These are phyloP conservation scores for Cantharis flavilabris DNA, from an alignment of 2,888 invertebrate species.

Conservation along the genomic window DNA sequence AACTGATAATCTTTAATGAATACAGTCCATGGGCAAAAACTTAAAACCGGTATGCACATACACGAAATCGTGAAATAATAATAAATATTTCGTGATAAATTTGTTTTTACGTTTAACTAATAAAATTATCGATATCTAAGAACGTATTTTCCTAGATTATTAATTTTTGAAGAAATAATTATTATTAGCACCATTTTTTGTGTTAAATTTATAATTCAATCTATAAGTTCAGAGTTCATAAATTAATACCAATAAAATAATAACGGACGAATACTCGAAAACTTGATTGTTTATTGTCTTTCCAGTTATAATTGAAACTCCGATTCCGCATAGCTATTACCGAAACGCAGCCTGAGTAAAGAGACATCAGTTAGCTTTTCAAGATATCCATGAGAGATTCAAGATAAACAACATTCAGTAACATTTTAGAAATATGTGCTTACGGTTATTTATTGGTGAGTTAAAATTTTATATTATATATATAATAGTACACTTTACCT, in stretches of 20 bases:
- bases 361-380: conserved; percentile 5
- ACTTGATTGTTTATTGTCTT: neutral
- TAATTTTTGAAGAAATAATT: neutral
- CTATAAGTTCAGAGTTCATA: neutral
- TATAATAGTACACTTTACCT: neutral
- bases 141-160: neutral
- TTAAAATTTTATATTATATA: neutral
- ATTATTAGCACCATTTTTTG: neutral
- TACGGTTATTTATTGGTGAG: neutral
- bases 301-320: conserved; percentile 6
- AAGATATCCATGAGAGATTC: conserved; percentile 6
- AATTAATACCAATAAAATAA: neutral
- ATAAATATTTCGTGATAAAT: neutral
- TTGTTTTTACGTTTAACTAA: no score
- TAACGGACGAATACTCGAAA: neutral
- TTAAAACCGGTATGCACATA: conserved; percentile 3
- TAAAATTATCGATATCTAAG: neutral
- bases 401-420: neutral
- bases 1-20: neutral
- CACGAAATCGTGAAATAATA: neutral
- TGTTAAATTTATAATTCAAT: neutral
- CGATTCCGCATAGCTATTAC: conserved; percentile 14
- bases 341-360: conserved; percentile 10
- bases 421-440: neutral
- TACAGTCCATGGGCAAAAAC: neutral